Evolutionary conservation across 2,113 vertebrate genomes (phyloP).

Genomic region (Anas platyrhynchos): DNA sequence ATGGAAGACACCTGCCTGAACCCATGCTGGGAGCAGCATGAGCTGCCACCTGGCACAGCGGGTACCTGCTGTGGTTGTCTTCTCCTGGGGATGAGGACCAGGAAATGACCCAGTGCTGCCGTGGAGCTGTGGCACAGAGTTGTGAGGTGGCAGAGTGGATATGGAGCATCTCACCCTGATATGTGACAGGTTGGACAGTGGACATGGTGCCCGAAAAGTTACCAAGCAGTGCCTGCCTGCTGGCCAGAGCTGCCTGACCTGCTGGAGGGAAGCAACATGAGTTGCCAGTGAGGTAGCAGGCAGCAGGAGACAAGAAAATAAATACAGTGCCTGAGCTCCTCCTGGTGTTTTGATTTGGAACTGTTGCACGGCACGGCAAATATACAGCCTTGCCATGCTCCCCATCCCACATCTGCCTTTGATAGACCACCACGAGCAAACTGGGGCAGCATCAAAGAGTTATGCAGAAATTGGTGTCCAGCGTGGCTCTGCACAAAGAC

Average conservation of each 20-base stretch:
- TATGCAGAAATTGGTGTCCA: neutral
- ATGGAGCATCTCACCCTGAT: neutral
- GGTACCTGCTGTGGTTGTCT: neutral
- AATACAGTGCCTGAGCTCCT: neutral
- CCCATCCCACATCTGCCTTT: neutral
- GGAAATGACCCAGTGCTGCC: neutral
- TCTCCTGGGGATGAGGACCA: neutral
- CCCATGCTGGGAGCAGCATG: neutral
- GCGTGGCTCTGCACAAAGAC: neutral
- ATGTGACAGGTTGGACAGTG: neutral
- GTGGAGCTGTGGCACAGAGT: neutral
- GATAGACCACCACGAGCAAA: neutral
- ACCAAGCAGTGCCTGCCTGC: neutral
- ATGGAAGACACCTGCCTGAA: neutral
- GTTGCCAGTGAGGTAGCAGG: neutral
- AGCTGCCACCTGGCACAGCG: rapidly evolving
- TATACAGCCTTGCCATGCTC: neutral
- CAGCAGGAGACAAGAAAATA: neutral
- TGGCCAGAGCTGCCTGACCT: neutral
- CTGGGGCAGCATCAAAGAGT: neutral
- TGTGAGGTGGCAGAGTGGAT: neutral
- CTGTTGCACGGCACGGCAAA: neutral
- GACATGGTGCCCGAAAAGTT: neutral
- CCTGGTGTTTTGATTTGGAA: neutral
- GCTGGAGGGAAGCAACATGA: neutral